Percentiles rank a stretch among this genome's conserved stretches.
These are phyloP conservation scores for Hecatera dysodea DNA, from an alignment of 2,888 invertebrate genomes.

Conservation along the genomic window DNA sequence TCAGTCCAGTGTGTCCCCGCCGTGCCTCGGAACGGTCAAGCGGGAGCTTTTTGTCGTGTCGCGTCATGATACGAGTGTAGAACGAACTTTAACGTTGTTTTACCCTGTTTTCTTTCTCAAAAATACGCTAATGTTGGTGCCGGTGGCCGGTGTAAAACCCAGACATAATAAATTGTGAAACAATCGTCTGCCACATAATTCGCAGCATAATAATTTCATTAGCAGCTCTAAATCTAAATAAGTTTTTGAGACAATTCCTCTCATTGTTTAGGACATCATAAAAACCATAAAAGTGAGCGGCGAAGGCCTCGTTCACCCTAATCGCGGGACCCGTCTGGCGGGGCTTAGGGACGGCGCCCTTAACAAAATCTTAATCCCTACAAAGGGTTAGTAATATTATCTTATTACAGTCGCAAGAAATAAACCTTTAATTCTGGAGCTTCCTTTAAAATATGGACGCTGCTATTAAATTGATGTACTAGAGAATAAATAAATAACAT, in stretches of 20 bases:
- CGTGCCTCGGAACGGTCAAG: slow-evolving; percentile 54
- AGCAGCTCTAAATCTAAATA: slow-evolving; percentile 64
- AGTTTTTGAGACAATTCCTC: slow-evolving; percentile 67
- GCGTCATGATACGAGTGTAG: slow-evolving; percentile 28
- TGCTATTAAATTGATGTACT: slow-evolving; percentile 48
- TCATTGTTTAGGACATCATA: slow-evolving; percentile 80
- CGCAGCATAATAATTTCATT: slow-evolving; percentile 65
- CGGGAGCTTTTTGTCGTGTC: slow-evolving; percentile 58
- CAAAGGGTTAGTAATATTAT: slow-evolving; percentile 91
- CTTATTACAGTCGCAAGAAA: slow-evolving; percentile 89
- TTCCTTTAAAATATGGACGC: slow-evolving; percentile 81
- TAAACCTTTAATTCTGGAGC: slow-evolving; percentile 85
- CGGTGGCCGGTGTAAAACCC: not conserved
- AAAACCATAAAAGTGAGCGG: slow-evolving; percentile 86
- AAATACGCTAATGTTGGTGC: not conserved
- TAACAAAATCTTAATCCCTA: slow-evolving; percentile 91
- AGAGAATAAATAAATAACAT: slow-evolving; percentile 4
- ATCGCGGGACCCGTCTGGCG: slow-evolving; percentile 83
- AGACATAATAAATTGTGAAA: slow-evolving; percentile 41
- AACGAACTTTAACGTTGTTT: not conserved
- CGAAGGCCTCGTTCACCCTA: slow-evolving; percentile 78
- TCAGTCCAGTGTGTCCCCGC: slow-evolving; percentile 43
- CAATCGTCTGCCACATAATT: slow-evolving; percentile 51
- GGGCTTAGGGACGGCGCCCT: slow-evolving; percentile 85
- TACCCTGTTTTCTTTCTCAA: not conserved